Conservation (phyloP, 2,888 invertebrate species). For the Cephus spinipes region DNA sequence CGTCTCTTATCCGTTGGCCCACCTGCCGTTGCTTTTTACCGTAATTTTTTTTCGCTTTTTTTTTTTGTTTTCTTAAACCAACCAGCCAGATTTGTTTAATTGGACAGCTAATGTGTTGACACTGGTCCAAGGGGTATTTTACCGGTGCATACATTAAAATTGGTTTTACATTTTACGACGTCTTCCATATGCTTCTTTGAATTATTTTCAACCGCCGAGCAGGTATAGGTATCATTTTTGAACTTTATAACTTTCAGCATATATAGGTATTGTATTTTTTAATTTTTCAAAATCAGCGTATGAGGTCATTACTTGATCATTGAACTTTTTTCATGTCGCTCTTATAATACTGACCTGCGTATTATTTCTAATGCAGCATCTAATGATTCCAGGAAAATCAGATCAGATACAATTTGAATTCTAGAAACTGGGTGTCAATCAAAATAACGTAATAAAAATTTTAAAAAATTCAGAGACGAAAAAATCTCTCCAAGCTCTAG, state of each 20-base stretch:
- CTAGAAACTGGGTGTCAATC: background rate
- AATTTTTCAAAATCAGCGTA: slow-evolving; percentile 5
- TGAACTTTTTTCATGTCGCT: background rate
- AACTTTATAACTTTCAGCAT: slow-evolving; percentile 21
- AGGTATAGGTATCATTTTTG: slow-evolving; percentile 3
- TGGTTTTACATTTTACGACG: slow-evolving; percentile 35
- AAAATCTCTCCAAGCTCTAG: background rate
- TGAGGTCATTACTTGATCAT: background rate
- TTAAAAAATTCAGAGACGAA: background rate
- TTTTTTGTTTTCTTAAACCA: slow-evolving; percentile 37
- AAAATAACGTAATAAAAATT: background rate
- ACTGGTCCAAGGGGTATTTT: slow-evolving; percentile 22
- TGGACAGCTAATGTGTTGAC: slow-evolving; percentile 41
- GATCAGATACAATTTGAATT: background rate
- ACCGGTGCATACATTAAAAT: slow-evolving; percentile 34
- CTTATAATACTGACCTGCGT: background rate
- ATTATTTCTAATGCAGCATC: background rate
- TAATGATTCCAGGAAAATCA: background rate
- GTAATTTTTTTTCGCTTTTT: background rate
- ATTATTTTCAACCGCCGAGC: background rate
- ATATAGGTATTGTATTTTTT: slow-evolving; percentile 15
- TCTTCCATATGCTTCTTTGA: slow-evolving; percentile 25
- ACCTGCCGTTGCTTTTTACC: slow-evolving; percentile 36
- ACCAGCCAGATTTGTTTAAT: slow-evolving; percentile 47
- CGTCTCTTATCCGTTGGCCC: slow-evolving; percentile 20